A percentile compares a stretch with the other conserved stretches of the same genome.
phyloP scores from a whole-genome alignment of 2,113 vertebrate genomes.

The Sprattus sprattus region DNA sequence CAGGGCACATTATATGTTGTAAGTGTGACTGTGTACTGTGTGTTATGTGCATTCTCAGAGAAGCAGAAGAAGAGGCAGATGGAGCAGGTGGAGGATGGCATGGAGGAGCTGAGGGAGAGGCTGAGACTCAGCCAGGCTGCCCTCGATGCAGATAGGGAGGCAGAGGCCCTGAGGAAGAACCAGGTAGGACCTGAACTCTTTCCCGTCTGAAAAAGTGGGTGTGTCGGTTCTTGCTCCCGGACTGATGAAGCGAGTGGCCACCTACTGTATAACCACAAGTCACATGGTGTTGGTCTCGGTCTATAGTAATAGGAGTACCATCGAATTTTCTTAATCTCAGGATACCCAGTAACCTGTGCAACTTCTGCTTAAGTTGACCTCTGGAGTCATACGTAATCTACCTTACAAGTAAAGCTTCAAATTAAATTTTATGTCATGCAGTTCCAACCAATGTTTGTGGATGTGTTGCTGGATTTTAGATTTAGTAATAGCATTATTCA shows the following conservation, averaged over 20 bases:
- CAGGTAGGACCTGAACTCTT: slow-evolving; percentile 54
- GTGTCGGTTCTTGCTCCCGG: too few species aligned
- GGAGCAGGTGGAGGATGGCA: slow-evolving; percentile 60
- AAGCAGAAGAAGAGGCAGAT: slow-evolving; percentile 61
- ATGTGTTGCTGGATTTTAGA: background rate
- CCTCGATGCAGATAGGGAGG: slow-evolving; percentile 63
- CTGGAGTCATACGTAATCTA: background rate
- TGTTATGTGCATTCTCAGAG: slow-evolving; percentile 53
- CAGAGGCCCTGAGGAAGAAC: slow-evolving; percentile 52
- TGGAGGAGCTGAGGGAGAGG: slow-evolving; percentile 67
- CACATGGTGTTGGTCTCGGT: too few species aligned
- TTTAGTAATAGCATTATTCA: background rate
- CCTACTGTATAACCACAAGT: too few species aligned
- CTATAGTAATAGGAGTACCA: too few species aligned
- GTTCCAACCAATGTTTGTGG: background rate
- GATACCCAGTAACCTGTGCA: background rate
- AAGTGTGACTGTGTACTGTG: background rate
- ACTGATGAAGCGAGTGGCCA: background rate
- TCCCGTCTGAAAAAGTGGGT: background rate
- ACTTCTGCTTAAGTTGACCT: background rate
- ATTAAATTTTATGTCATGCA: background rate
- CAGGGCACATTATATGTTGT: too few species aligned
- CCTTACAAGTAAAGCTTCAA: background rate
- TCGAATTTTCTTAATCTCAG: too few species aligned
- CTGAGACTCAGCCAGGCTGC: slow-evolving; percentile 61